A percentile compares a stretch with the other conserved stretches of the same genome.
Conservation (phyloP, 2,797 vertebrate genomes). For the Cryptoprocta ferox region DNA sequence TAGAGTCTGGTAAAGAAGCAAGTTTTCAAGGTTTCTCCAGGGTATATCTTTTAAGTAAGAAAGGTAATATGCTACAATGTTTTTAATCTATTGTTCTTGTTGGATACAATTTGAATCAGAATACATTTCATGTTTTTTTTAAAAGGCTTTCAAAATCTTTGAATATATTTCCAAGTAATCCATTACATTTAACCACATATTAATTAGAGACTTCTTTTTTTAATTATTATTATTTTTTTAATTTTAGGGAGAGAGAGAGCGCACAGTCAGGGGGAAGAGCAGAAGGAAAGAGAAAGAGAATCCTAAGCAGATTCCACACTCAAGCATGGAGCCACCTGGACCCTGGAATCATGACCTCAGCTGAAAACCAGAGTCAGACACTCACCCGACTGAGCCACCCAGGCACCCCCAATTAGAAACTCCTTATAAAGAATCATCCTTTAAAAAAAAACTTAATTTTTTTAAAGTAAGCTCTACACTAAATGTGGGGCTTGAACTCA, state of each 20-base stretch:
- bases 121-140: slow-evolving; percentile 30
- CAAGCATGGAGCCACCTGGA: too few relatives aligned
- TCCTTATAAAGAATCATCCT: neutral
- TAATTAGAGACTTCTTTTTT: slow-evolving; percentile 50
- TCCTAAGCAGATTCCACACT: too few relatives aligned
- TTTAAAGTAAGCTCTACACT: neutral
- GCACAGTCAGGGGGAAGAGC: too few relatives aligned
- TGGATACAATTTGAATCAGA: slow-evolving; percentile 52
- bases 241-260: too few relatives aligned
- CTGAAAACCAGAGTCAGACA: too few relatives aligned
- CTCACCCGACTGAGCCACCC: too few relatives aligned
- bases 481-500: neutral
- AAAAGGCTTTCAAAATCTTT: slow-evolving; percentile 47
- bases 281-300: too few relatives aligned
- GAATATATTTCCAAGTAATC: neutral
- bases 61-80: slow-evolving; percentile 22
- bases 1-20: slow-evolving; percentile 10
- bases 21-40: slow-evolving; percentile 5
- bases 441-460: neutral
- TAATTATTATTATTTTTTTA: too few relatives aligned
- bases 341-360: too few relatives aligned
- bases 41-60: slow-evolving; percentile 24
- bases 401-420: neutral
- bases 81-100: slow-evolving; percentile 59
- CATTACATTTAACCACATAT: neutral